Percentiles rank a stretch among this genome's conserved stretches.
These are phyloP conservation scores for Morone saxatilis DNA, from an alignment of 2,113 vertebrate species.

Conservation along the genomic window DNA sequence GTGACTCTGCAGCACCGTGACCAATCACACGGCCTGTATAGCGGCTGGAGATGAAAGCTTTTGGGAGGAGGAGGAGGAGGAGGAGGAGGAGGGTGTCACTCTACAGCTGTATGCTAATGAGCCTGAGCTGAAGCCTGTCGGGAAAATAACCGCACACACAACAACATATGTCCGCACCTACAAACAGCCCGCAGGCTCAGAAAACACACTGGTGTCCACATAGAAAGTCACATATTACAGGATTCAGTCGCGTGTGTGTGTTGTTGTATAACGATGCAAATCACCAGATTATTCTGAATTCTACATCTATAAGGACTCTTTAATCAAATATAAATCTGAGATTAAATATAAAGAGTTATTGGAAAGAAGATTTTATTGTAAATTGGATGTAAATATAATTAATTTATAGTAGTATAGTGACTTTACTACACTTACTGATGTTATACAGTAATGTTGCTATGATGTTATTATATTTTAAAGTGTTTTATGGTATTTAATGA, in stretches of 20 bases:
- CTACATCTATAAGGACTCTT: too few species aligned
- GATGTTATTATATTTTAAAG: not conserved
- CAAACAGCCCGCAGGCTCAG: slow-evolving; percentile 24
- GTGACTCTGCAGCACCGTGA: slow-evolving; percentile 68
- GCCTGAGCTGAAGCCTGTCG: slow-evolving; percentile 80
- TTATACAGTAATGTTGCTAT: not conserved
- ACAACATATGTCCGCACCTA: slow-evolving; percentile 64
- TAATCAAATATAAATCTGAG: too few species aligned
- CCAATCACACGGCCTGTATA: slow-evolving; percentile 55
- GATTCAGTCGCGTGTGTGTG: not conserved
- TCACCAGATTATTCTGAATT: not conserved
- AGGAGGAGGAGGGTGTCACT: slow-evolving; percentile 52
- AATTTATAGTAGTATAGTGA: not conserved
- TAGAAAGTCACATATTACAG: not conserved
- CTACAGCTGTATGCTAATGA: slow-evolving; percentile 96
- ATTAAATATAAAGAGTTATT: not conserved
- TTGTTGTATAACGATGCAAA: not conserved
- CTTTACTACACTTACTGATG: not conserved
- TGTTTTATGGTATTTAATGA: not conserved
- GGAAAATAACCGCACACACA: slow-evolving; percentile 83
- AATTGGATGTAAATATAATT: too few species aligned
- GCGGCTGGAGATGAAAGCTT: slow-evolving; percentile 61
- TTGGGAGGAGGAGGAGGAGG: slow-evolving; percentile 41
- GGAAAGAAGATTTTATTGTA: not conserved
- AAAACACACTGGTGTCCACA: slow-evolving; percentile 10